Percentiles rank a stretch among this genome's conserved stretches.
phyloP scores from a whole-genome alignment of 2,888 invertebrate species.

The Agonum fuliginosum region DNA sequence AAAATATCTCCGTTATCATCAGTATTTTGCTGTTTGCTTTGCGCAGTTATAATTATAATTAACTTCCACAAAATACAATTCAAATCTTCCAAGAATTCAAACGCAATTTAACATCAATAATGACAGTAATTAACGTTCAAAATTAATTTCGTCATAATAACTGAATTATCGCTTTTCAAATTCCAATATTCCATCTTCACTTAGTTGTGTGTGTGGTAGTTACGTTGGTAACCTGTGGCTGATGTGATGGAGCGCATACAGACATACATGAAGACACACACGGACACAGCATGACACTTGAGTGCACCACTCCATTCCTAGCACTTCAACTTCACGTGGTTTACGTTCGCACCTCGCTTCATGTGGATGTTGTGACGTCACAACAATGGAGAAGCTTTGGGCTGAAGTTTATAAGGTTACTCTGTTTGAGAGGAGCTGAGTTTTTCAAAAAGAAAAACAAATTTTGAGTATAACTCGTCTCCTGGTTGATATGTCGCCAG shows the following conservation, averaged over 20 bases:
- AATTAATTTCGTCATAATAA: not conserved
- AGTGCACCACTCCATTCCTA: conserved; percentile 29
- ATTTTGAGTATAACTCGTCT: no score
- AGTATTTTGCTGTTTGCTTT: no score
- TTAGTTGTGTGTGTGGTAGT: not conserved
- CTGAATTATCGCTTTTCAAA: not conserved
- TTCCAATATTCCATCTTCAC: not conserved
- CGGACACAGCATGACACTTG: conserved; percentile 31
- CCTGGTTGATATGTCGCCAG: no score
- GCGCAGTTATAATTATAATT: no score
- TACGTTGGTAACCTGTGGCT: conserved; percentile 43
- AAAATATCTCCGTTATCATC: no score
- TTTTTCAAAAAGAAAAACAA: no score
- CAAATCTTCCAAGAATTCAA: no score
- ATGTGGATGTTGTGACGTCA: not conserved
- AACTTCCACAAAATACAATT: no score
- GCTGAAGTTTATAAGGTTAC: conserved; percentile 25
- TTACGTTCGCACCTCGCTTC: conserved; percentile 14
- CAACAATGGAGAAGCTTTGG: conserved; percentile 4
- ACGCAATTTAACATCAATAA: no score
- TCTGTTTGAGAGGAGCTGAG: not conserved
- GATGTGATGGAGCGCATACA: conserved; percentile 13
- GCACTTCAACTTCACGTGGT: not conserved
- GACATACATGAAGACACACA: not conserved
- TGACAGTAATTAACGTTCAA: not conserved